Evolutionary conservation across 2,888 invertebrate genomes (phyloP).

Genomic region (Fragum sueziense): DNA sequence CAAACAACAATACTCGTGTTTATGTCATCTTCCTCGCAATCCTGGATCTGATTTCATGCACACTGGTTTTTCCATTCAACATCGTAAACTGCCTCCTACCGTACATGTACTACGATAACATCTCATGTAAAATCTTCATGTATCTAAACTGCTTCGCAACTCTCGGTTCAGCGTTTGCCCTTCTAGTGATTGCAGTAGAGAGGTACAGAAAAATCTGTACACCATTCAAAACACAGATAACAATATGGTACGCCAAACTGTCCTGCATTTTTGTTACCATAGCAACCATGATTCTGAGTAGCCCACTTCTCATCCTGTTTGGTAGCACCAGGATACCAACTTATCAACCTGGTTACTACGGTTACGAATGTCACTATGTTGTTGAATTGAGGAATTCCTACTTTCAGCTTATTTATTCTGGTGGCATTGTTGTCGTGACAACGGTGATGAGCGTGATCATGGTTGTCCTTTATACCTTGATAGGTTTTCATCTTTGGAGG

Average conservation of each 20-base stretch:
- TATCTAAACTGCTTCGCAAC: background rate
- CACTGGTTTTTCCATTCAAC: background rate
- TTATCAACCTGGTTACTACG: background rate
- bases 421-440: background rate
- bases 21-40: slow-evolving; percentile 14
- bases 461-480: background rate
- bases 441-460: background rate
- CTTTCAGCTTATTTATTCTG: background rate
- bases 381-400: background rate
- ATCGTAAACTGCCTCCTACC: slow-evolving; percentile 8
- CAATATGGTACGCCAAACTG: slow-evolving; percentile 12
- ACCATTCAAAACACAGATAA: slow-evolving; percentile 14
- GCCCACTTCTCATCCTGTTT: background rate
- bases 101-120: slow-evolving; percentile 7
- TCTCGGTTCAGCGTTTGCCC: background rate
- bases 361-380: slow-evolving; percentile 6
- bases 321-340: slow-evolving; percentile 9
- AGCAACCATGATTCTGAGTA: background rate
- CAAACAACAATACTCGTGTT: slow-evolving; percentile 9
- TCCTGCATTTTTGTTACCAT: background rate
- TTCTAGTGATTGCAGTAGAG: slow-evolving; percentile 4
- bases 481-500: slow-evolving; percentile 9
- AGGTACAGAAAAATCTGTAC: slow-evolving; percentile 16
- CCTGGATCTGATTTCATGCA: background rate
- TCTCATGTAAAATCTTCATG: slow-evolving; percentile 5